Evolutionary conservation across 2,113 vertebrate genomes (phyloP).

Genomic region (Nibea albiflora): DNA sequence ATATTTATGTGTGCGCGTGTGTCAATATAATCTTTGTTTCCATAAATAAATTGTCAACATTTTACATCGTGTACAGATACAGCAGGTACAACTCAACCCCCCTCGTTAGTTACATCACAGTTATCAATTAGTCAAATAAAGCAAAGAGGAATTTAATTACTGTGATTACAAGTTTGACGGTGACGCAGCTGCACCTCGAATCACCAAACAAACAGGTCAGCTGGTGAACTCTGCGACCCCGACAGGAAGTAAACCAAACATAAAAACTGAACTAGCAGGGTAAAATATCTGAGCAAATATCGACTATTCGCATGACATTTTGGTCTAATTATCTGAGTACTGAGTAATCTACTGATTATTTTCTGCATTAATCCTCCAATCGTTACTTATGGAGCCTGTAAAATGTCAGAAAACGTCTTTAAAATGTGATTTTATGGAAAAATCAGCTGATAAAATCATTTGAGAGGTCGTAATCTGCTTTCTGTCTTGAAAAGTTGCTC

Average conservation of each 20-base stretch:
- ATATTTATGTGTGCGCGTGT: background rate
- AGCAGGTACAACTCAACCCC: background rate
- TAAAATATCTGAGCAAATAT: no score
- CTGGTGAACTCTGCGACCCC: background rate
- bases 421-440: background rate
- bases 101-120: conserved; percentile 8
- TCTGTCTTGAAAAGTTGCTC: background rate
- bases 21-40: background rate
- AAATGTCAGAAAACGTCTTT: background rate
- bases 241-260: conserved; percentile 1
- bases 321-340: no score
- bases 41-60: conserved; percentile 41
- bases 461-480: background rate
- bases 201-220: background rate
- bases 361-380: background rate
- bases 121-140: background rate
- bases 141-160: background rate
- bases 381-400: no score
- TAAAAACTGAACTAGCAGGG: no score
- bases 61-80: conserved; percentile 3
- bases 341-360: background rate
- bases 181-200: background rate
- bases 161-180: background rate
- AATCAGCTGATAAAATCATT: background rate
- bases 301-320: no score